Base-by-base conservation (phyloP, 2,888 invertebrate species). In the Amaurobius ferox region DNA sequence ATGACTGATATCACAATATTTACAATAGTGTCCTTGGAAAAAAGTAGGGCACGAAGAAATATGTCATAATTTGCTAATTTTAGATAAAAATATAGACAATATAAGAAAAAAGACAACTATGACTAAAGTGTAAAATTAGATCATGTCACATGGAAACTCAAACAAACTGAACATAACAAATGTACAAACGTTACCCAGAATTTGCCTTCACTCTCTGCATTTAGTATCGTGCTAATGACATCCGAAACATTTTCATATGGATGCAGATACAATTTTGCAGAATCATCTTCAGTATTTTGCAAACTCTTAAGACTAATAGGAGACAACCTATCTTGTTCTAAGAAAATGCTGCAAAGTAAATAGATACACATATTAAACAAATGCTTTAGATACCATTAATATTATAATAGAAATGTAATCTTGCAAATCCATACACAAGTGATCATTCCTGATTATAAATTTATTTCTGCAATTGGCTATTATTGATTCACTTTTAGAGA, bases 261-360 rank as follows among this genome's bases (percentile, higher is more conserved):
- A 29, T 87, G 88, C 32, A 88, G 72, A 26, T 62, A 77, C 7
- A 89, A 62, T 19, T 79, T 83, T 7, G 85, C 29, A 32, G 16
- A 16, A 13, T 61, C 30, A 19, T 19, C 61, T 9, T 29, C 55
- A 0, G 28, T 11, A n/a, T 32, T n/a, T 79, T 61, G 29, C 90
- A 90, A 55, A 96, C 91, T 90, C 95, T 40, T 68, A 95, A 0
- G 88, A 0, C 95, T 93, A 0, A 92, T 92, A 0, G 91, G 89
- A 0, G 93, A 92, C 2, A 94, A 89, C 89, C 93, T 93, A 0
- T 92, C 92, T 13, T 93, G 91, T 73, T 94, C 94, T 89, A 96
- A 93, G 91, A 96, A 97, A 35, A 97, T 90, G 87, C 91, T 90
- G 9, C 80, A 88, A 70, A 40, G 19, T 29, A 39, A 79, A 30